A percentile compares a stretch with the other conserved stretches of the same genome.
phyloP scores from a whole-genome alignment of 2,797 vertebrate genomes.

The Urophycis tenuis region DNA sequence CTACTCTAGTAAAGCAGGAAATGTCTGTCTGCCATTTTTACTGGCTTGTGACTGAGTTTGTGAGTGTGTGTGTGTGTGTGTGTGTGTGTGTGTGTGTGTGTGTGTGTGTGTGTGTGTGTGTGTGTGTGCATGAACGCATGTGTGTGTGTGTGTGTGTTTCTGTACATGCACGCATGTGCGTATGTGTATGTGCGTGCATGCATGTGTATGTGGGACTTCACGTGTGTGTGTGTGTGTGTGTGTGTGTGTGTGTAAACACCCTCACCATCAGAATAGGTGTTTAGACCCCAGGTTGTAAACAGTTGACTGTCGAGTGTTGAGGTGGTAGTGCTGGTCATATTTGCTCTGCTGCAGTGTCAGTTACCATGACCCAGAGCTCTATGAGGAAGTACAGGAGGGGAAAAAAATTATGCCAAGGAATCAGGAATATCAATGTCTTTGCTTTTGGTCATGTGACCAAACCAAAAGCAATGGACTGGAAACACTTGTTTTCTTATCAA shows the following conservation, averaged over 20 bases:
- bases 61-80: not conserved
- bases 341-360: constrained; percentile 55
- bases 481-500: constrained; percentile 1
- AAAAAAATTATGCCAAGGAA: not conserved
- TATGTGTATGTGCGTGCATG: not conserved
- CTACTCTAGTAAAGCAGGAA: not conserved
- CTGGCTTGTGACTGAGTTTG: not conserved
- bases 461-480: not conserved
- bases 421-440: not conserved
- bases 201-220: not conserved
- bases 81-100: not conserved
- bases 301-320: constrained; percentile 65
- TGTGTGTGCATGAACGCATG: too few relatives aligned
- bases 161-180: not conserved
- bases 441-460: not conserved
- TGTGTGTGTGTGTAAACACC: not conserved
- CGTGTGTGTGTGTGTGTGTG: not conserved
- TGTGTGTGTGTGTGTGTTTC: not conserved
- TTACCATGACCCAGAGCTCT: constrained; percentile 68
- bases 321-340: constrained; percentile 66
- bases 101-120: not conserved
- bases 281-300: constrained; percentile 59
- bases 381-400: constrained; percentile 11
- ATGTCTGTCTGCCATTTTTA: not conserved
- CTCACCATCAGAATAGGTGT: constrained; percentile 67